Evolutionary conservation across 2,888 invertebrate species (phyloP).

Genomic region (Chorisops tibialis): DNA sequence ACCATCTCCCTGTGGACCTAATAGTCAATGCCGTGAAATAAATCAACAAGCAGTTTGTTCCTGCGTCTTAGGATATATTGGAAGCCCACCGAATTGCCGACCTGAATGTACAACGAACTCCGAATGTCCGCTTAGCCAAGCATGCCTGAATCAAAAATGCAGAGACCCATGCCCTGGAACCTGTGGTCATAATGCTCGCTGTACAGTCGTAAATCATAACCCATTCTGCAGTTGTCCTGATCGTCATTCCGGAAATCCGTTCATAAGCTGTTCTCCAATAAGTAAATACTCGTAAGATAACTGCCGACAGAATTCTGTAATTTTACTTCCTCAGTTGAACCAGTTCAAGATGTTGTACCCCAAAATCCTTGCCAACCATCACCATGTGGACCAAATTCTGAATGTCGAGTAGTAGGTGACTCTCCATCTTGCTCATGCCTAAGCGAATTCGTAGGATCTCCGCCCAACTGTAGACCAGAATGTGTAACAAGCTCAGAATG

Average conservation of each 20-base stretch:
- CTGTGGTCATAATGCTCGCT: conserved; percentile 66
- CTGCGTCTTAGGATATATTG: conserved; percentile 61
- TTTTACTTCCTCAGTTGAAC: conserved; percentile 34
- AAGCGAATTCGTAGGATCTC: conserved; percentile 63
- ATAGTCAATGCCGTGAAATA: conserved; percentile 60
- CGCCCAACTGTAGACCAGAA: conserved; percentile 71
- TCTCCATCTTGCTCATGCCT: conserved; percentile 62
- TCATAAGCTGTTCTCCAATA: conserved; percentile 55
- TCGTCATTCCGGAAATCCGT: conserved; percentile 66
- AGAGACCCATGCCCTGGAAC: conserved; percentile 71
- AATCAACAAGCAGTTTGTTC: conserved; percentile 55
- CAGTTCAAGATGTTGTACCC: conserved; percentile 33
- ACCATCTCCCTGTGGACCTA: conserved; percentile 63
- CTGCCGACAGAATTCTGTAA: background rate
- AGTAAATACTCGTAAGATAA: background rate
- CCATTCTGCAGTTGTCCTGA: conserved; percentile 67
- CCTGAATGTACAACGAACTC: conserved; percentile 74
- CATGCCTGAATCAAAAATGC: conserved; percentile 69
- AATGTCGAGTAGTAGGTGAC: conserved; percentile 60
- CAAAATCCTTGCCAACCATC: conserved; percentile 56
- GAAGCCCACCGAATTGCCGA: conserved; percentile 68
- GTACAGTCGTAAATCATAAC: conserved; percentile 68
- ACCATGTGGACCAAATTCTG: conserved; percentile 72
- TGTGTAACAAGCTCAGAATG: conserved; percentile 73
- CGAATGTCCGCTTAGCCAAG: conserved; percentile 61